Evolutionary conservation across 2,797 vertebrate species (phyloP), one percentile per base, ranked within the genome.

Genomic region (Urocyon cinereoargenteus): DNA sequence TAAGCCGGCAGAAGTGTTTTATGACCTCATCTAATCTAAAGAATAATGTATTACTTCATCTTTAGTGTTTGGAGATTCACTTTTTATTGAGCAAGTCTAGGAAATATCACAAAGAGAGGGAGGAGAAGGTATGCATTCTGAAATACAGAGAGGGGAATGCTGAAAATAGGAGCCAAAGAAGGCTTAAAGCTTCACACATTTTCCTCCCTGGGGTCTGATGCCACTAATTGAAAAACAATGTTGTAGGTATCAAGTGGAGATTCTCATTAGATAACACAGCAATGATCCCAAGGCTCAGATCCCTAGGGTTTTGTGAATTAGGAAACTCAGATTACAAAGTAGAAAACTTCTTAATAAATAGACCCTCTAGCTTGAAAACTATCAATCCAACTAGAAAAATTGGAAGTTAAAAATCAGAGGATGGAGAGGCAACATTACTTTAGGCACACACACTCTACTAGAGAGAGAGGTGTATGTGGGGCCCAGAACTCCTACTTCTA

Each of bases 11-110:
- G 77, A 19, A 51, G 59, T 90, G 45, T 88, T 96, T 97, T 97
- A 93, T 94, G 85, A 82, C 90, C 49, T 96, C 68, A 83, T 83
- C 81, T 84, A 97, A 90, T 97, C 95, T 91, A 86, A 96, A 85
- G 77, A 93, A 94, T 87, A 86, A 90, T 92, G 95, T 73, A 92
- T 92, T 78, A 94, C 59, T 57, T 96, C 81, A 96, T 62, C 68
- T 94, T 85, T 64, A 90, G 90, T 83, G 36, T 83, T 97, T 91
- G 83, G 51, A 82, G 70, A 96, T 70, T 36, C 72, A 90, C 61
- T 92, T 96, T 81, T 88, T 96, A 93, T 84, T 70, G 92, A 89
- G 51, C 61, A 94, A 45, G 61, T 78, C 51, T 94, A 78, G 88
- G 70, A 92, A 97, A 86, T 90, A 68, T 68, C 70, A 40, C 21